Percentiles rank a stretch among this genome's conserved stretches.
These are phyloP conservation scores for Stomatorhinus ivindoensis DNA, from an alignment of 2,113 vertebrate genomes.

Conservation along the genomic window DNA sequence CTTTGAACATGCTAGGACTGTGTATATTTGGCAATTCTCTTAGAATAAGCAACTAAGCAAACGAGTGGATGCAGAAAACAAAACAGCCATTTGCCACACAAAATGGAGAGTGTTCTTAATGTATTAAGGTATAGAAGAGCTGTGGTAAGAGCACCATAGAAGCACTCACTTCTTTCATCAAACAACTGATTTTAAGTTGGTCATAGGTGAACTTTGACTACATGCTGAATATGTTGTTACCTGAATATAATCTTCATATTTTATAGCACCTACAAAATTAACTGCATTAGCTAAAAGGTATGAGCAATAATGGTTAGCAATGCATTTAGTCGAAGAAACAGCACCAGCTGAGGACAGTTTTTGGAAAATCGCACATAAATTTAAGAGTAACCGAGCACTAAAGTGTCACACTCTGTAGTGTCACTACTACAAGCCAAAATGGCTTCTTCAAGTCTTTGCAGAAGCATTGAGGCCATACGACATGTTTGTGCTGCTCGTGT, in stretches of 20 bases:
- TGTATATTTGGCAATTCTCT: not conserved
- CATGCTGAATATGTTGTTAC: not conserved
- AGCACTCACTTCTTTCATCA: not conserved
- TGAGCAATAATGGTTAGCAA: conserved; percentile 38
- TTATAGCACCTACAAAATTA: conserved; percentile 34
- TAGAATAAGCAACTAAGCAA: not conserved
- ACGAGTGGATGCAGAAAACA: not conserved
- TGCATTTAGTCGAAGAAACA: conserved; percentile 55
- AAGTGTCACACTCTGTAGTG: not conserved
- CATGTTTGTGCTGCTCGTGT: not conserved
- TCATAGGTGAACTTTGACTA: not conserved
- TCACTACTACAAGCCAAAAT: too few relatives aligned
- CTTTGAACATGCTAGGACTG: not conserved
- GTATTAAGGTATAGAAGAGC: not conserved
- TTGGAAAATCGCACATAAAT: conserved; percentile 17
- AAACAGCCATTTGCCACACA: not conserved
- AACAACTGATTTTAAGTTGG: not conserved
- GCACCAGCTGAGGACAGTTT: conserved; percentile 46
- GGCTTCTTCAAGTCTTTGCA: not conserved
- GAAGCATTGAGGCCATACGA: not conserved
- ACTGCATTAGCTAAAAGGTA: conserved; percentile 32
- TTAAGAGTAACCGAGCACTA: not conserved
- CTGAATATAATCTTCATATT: conserved; percentile 6
- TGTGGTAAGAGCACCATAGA: not conserved
- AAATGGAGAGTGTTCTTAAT: not conserved